Evolutionary conservation across 1,140 invertebrate species (phyloP), one percentile per base, ranked within the genome.

Genomic region (Papilio xuthus): DNA sequence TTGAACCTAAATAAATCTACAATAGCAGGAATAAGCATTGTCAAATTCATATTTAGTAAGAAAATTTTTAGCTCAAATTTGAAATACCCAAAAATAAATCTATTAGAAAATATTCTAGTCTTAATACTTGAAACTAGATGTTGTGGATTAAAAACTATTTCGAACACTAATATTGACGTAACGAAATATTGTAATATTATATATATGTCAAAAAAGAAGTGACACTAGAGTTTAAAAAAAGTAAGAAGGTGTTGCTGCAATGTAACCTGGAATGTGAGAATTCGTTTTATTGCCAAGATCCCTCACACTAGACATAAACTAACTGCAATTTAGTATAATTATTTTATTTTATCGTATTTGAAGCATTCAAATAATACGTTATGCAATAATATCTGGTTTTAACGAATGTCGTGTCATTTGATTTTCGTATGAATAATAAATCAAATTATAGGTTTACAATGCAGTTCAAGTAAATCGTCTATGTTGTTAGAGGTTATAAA

Each of bases 1-100:
- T 91, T 90, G 23, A 85, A 86, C 76, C 84, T 89, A 76, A 91
- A 91, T 44, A 88, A 83, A n/a, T 82, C 85, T 1, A 82, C 83
- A 13, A 90, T 77, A 1, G 82, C 86, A 50, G 80, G 60, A 50
- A 81, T 75, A 1, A 84, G 77, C 86, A 89, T 88, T 76, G 79
- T 80, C 32, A 20, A 42, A 60, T 41, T 63, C 32, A 37, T 76
- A 23, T 60, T 26, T 37, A 37, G 4, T 18, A 50, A 15, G 4
- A 47, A 47, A 13, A 47, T 47, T 47, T 47, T 15, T 10, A 47
- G 15, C 10, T 10, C 44, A 47, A 47, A 10, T 15, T 15, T n/a
- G n/a, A n/a, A n/a, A n/a, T 18, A 18, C 18, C 2, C 47, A 6
- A 50, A 18, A 15, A 18, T 50, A 18, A 50, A 50, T 50, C 47